These are phyloP conservation scores for Liasis olivaceus DNA, from an alignment of 2,797 vertebrate genomes.

Conservation along the genomic window DNA sequence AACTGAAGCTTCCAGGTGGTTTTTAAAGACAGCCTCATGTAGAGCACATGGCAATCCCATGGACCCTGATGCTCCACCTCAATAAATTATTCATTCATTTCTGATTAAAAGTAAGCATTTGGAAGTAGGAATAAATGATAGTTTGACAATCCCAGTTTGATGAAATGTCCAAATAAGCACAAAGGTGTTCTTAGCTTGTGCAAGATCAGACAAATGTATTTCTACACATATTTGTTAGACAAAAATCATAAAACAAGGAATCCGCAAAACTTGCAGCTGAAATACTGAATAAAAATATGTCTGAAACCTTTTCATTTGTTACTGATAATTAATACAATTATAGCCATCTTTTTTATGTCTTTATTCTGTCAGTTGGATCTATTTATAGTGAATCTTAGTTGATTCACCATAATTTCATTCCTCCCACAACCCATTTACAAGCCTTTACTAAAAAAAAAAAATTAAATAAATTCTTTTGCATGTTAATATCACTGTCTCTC, in stretches of 20 bases:
- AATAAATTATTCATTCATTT: background rate
- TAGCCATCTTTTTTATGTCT: constrained; percentile 59
- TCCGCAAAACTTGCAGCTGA: constrained; percentile 45
- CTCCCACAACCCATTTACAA: constrained; percentile 64
- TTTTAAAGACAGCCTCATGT: too few relatives aligned
- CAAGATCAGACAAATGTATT: constrained; percentile 36
- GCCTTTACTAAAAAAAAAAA: constrained; percentile 42
- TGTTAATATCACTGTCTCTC: constrained; percentile 24
- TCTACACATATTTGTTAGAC: constrained; percentile 28
- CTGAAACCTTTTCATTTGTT: constrained; percentile 71
- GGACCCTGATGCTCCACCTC: background rate
- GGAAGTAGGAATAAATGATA: background rate
- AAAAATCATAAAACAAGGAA: constrained; percentile 45
- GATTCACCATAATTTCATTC: constrained; percentile 68
- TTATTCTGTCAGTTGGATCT: constrained; percentile 69
- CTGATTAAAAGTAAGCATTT: background rate
- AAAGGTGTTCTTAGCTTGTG: background rate
- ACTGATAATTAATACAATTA: constrained; percentile 69
- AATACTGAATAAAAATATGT: constrained; percentile 65
- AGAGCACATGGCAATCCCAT: background rate
- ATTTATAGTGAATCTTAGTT: constrained; percentile 65
- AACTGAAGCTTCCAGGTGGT: background rate
- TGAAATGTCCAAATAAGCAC: background rate
- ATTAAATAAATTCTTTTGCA: constrained; percentile 48
- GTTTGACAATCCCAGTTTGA: background rate